Evolutionary conservation across 2,113 vertebrate genomes (phyloP).

Genomic region (Phaethon lepturus): DNA sequence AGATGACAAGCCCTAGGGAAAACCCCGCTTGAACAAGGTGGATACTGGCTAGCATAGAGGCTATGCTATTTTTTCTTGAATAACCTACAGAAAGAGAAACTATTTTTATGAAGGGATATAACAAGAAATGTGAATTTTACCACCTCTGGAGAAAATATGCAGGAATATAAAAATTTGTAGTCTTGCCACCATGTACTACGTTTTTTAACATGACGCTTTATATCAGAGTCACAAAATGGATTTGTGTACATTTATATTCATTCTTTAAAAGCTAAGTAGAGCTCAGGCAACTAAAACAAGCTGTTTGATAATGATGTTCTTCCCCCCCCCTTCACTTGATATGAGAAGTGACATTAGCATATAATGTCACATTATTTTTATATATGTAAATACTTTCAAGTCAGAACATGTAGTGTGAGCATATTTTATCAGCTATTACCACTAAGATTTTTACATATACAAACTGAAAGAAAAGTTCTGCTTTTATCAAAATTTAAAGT

Average conservation of each 20-base stretch:
- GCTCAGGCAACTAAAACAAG: constrained; percentile 44
- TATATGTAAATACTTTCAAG: constrained; percentile 48
- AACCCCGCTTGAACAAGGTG: neutral
- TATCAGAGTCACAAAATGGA: neutral
- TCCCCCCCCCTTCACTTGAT: neutral
- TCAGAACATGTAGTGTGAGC: neutral
- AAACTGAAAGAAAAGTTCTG: neutral
- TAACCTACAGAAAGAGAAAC: neutral
- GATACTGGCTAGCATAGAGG: neutral
- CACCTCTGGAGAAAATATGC: neutral
- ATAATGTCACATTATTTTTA: constrained; percentile 35
- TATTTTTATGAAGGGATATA: neutral
- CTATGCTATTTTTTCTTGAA: neutral
- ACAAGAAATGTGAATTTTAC: neutral
- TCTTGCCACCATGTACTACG: neutral
- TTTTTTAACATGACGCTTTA: constrained; percentile 45
- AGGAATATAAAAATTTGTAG: neutral
- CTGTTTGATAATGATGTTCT: neutral
- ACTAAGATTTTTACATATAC: neutral
- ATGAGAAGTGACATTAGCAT: constrained; percentile 15
- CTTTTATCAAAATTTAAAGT: neutral
- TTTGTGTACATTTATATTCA: constrained; percentile 37
- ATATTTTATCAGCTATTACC: constrained; percentile 52
- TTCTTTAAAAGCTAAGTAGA: constrained; percentile 22
- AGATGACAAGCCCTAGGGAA: neutral